Base-by-base conservation (phyloP, 2,113 vertebrate species). In the Rhynchopsitta pachyrhyncha region DNA sequence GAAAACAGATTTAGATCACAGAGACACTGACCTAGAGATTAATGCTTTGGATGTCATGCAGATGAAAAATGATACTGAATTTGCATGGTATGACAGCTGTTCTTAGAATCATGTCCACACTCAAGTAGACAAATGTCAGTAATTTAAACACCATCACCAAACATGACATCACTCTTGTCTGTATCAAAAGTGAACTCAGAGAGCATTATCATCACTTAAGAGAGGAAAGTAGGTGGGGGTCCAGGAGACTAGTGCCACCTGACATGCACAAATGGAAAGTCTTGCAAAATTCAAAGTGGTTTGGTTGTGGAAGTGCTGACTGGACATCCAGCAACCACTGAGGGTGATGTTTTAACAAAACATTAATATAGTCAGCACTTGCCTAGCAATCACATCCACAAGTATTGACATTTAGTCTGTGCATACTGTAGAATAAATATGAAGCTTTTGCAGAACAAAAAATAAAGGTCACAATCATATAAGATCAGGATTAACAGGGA, bases 181-280 rank as follows among this genome's bases (percentile, higher is more conserved):
- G 4, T 20, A 44, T 31, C 41, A 82, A 22, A 84, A 82, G 78
- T 29, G 24, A 52, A 76, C 24, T 29, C 41, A n/a, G 31, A 46
- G 52, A 66, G 62, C 31, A 14, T 17, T n/a, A 2, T 7, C 42
- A 37, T 37, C 39, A 52, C 57, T 39, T 68, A 4, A 46, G 29
- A 29, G 6, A 52, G 7, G 63, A 28, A 60, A 33, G 17, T 7
- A 55, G 14, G 13, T 16, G 17, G 20, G 11, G 6, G 17, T 8
- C 16, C 18, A 44, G 4, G 23, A 55, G 7, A 67, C 3, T 1
- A 24, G 24, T 12, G 23, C 9, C 35, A 37, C 20, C 10, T 28
- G 39, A 55, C 37, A 57, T 0, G 4, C 6, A 27, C 4, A 47
- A 42, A 35, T 0, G 4, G 12, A 82, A 85, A 63, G 17, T 17